A percentile compares a stretch with the other conserved stretches of the same genome.
Conservation (phyloP, 2,113 vertebrate species). For the Neotoma lepida region DNA sequence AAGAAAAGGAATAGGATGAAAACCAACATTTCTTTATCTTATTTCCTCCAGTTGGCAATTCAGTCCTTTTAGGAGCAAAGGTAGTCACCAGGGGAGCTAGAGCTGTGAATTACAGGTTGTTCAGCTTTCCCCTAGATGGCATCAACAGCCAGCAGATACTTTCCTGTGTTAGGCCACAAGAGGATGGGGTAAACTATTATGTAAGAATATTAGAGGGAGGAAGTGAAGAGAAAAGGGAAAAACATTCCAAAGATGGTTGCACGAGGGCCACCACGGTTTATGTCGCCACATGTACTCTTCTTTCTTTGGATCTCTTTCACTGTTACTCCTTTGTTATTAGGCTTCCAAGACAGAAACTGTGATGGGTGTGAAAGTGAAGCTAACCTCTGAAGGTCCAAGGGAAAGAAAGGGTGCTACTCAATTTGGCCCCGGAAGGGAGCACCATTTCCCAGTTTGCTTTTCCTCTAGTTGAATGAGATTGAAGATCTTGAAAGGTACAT, state of each 20-base stretch:
- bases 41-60: constrained; percentile 20
- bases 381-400: not conserved
- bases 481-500: not conserved
- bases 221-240: not conserved
- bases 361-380: not conserved
- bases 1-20: not conserved
- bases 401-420: not conserved
- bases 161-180: not conserved
- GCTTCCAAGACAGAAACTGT: not conserved
- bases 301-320: not conserved
- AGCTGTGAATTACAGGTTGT: constrained; percentile 3
- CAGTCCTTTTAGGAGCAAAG: constrained; percentile 58
- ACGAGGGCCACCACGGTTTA: not conserved
- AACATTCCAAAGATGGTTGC: not conserved
- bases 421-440: not conserved
- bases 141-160: not conserved
- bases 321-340: not conserved
- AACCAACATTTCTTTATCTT: not conserved
- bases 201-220: not conserved
- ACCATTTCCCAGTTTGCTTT: not conserved
- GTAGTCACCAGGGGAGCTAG: not conserved
- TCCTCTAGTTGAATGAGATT: not conserved
- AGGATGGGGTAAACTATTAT: not conserved
- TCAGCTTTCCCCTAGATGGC: constrained; percentile 38
- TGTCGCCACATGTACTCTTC: not conserved